phyloP scores from a whole-genome alignment of 2,888 invertebrate species.

The Timema podura region DNA sequence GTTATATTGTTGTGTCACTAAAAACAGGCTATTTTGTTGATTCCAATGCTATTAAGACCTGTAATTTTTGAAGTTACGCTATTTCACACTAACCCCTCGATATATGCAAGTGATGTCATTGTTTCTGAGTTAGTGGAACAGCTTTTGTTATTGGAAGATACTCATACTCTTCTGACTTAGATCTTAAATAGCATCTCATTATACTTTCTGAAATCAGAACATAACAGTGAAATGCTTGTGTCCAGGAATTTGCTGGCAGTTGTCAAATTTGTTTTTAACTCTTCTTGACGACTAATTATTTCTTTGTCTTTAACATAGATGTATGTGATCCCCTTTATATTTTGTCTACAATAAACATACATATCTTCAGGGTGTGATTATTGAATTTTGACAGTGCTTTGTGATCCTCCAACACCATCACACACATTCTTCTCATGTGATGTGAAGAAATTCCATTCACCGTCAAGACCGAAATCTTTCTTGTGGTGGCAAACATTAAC shows the following conservation, averaged over 20 bases:
- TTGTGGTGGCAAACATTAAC: not conserved
- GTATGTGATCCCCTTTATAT: not conserved
- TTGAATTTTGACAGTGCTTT: not conserved
- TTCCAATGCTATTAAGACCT: too few relatives aligned
- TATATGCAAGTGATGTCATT: too few relatives aligned
- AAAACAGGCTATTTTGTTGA: too few relatives aligned
- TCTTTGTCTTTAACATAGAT: not conserved
- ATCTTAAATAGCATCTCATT: not conserved
- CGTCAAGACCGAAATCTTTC: not conserved
- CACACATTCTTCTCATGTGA: not conserved
- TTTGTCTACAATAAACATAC: constrained; percentile 5
- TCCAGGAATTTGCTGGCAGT: not conserved
- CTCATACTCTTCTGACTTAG: not conserved
- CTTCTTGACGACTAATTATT: not conserved
- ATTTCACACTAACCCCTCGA: too few relatives aligned
- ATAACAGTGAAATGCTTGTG: not conserved
- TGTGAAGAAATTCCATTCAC: not conserved
- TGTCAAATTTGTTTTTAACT: not conserved
- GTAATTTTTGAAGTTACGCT: too few relatives aligned
- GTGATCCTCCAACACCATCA: constrained; percentile 7
- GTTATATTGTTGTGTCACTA: too few relatives aligned
- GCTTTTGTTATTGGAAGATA: not conserved
- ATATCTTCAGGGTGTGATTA: constrained; percentile 2
- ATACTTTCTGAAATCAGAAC: not conserved
- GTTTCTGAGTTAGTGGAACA: not conserved